Percentiles rank a stretch among this genome's conserved stretches.
Conservation (phyloP, 2,888 invertebrate species). For the Apamea anceps region DNA sequence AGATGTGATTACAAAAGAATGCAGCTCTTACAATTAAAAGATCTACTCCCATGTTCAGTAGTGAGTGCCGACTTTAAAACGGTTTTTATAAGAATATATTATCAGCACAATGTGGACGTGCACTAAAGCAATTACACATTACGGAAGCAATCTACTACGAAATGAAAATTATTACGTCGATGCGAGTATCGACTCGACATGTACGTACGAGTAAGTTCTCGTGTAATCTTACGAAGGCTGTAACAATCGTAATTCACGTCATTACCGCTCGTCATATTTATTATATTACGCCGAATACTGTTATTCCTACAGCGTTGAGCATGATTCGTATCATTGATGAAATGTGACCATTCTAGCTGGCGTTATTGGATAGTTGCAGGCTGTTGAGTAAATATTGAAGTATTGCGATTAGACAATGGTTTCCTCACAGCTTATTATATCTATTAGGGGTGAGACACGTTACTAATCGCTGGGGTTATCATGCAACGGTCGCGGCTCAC, state of each 20-base stretch:
- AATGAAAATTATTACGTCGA: slow-evolving; percentile 79
- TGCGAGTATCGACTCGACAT: slow-evolving; percentile 56
- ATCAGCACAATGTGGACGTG: slow-evolving; percentile 62
- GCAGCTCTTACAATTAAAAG: slow-evolving; percentile 60
- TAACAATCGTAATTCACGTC: slow-evolving; percentile 75
- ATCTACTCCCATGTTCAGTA: slow-evolving; percentile 49
- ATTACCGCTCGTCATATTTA: slow-evolving; percentile 64
- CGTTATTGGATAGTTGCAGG: slow-evolving; percentile 38
- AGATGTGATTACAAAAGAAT: slow-evolving; percentile 57
- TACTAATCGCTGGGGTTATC: slow-evolving; percentile 77
- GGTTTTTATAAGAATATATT: slow-evolving; percentile 72
- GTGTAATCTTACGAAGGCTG: slow-evolving; percentile 71
- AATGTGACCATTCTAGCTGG: slow-evolving; percentile 19
- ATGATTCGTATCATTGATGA: slow-evolving; percentile 34
- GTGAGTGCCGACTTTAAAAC: slow-evolving; percentile 48
- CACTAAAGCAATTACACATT: slow-evolving; percentile 77
- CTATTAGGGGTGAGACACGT: slow-evolving; percentile 66
- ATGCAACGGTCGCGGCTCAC: slow-evolving; percentile 76
- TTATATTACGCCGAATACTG: slow-evolving; percentile 62
- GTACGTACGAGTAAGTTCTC: slow-evolving; percentile 72
- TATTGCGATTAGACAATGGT: slow-evolving; percentile 56
- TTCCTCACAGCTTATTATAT: slow-evolving; percentile 54
- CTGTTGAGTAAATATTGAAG: slow-evolving; percentile 61
- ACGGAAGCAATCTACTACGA: slow-evolving; percentile 81
- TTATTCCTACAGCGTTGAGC: slow-evolving; percentile 31